Base-by-base conservation (phyloP, 2,888 invertebrate genomes). In the Scelioninae gen. 1 region DNA sequence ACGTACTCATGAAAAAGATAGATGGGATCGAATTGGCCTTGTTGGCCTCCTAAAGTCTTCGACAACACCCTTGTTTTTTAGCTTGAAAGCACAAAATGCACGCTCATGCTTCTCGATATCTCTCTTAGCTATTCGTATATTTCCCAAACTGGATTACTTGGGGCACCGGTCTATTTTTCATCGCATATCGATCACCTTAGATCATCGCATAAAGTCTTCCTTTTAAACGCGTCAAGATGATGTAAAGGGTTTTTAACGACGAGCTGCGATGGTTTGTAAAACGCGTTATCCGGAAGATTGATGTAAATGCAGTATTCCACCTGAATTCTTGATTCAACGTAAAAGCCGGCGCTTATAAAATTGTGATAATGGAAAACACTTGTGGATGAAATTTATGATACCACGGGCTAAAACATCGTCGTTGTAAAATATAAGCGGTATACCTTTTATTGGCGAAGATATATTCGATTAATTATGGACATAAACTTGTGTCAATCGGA, bases 321-420 rank as follows among this genome's bases (percentile, higher is more conserved):
- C 66, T 71, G 76, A 76, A 69, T 76, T 81, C 69, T 66, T 66
- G 71, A 82, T 76, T 76, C 75, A 47, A 56, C 76, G 65, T 71
- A 76, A 81, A 71, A 76, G 75, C 71, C 69, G 63, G 76, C 69
- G 80, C 63, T 81, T 69, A 81, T 81, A 81, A 75, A 80, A 81
- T 75, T 81, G 69, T 75, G 75, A 81, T 63, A 75, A 75, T 81
- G 75, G 75, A 75, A 68, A 81, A 81, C 75, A 75, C 80, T 81
- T 75, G 80, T 81, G 68, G 80, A 80, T 66, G 66, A 74, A 80
- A 74, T 80, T 80, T 79, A 79, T 79, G 72, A 74, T 79, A 72
- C 60, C 60, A 58, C 53, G 53, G 58, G 13, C 38, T 47, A 62
- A 68, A 79, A 74, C 66, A 53, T 34, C 47, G 60, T 11, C 38